Evolutionary conservation across 2,888 invertebrate genomes (phyloP).

Genomic region (Diachrysia chrysitis): DNA sequence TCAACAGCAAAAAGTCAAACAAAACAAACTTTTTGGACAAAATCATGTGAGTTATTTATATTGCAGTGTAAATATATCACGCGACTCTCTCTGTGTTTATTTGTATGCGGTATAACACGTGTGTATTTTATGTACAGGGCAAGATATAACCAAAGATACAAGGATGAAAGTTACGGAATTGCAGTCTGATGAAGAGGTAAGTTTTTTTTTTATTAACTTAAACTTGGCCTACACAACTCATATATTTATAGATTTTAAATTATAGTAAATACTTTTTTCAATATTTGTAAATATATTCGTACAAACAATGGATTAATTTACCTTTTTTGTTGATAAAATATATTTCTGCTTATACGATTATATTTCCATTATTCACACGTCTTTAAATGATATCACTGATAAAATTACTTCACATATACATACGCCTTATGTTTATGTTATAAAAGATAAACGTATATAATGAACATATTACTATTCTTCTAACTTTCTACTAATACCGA

Average conservation of each 20-base stretch:
- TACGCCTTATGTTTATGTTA: conserved; percentile 13
- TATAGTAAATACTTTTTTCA: not conserved
- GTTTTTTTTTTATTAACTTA: conserved; percentile 20
- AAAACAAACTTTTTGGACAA: conserved; percentile 74
- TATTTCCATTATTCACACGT: conserved; percentile 19
- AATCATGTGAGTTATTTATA: conserved; percentile 81
- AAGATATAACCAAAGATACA: conserved; percentile 87
- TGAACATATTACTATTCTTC: not conserved
- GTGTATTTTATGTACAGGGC: conserved; percentile 81
- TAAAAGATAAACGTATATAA: conserved; percentile 18
- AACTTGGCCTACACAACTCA: too few species aligned
- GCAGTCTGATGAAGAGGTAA: conserved; percentile 85
- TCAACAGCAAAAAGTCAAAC: conserved; percentile 72
- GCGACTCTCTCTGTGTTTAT: conserved; percentile 68
- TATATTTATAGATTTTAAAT: not conserved
- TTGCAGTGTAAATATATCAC: conserved; percentile 59
- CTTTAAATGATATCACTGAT: conserved; percentile 38
- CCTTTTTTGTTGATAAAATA: not conserved
- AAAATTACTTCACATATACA: conserved; percentile 16
- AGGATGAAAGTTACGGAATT: conserved; percentile 86
- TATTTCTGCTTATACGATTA: conserved; percentile 11
- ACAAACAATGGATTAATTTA: not conserved
- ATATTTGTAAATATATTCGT: not conserved
- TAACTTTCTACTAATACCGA: conserved; percentile 4
- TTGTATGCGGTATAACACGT: conserved; percentile 65